Evolutionary conservation across 2,888 invertebrate genomes (phyloP), one percentile per base, ranked within the genome.

Genomic region (Neelides folsomi): DNA sequence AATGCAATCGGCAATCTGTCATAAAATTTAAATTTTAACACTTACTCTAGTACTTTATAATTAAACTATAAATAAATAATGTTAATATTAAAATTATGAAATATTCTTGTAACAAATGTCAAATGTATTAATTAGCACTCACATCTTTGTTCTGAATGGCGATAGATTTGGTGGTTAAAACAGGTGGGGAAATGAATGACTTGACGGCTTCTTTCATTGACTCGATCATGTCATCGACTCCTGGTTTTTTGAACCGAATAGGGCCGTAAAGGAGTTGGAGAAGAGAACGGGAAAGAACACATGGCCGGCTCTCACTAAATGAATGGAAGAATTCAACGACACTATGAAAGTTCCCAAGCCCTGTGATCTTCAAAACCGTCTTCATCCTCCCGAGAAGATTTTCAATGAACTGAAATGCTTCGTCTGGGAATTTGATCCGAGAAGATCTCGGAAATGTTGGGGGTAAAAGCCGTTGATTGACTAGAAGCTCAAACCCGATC

Each of bases 371-470:
- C 83, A 86, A 50, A 8, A 89, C 83, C 64, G 79, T 79, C 67
- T 85, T 81, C 47, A 92, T 75, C 55, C 88, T 77, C 39, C 80
- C 77, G n/a, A 92, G 77, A 65, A 94, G 77, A 67, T 83, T 83
- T 66, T 86, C 83, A 67, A 88, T 44, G 37, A 60, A 64, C 1
- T 38, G 18, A 41, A 90, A 70, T 36, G 93, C 87, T 67, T 87
- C 87, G 47, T 76, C 72, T 60, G 82, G 75, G 43, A 82, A 81
- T 64, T 86, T 86, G 66, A 95, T 90, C 71, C 88, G 85, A 0
- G 93, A 90, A 71, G 92, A 94, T 16, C 97, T 80, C 0, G 97
- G 97, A 75, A 97, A 98, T 15, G 97, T 94, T 0, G 97, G 94
- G n/a, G 97, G 97, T 51, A 97, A 75, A 47, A 94, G 76, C 41